Evolutionary conservation across 2,797 vertebrate genomes (phyloP), one percentile per base, ranked within the genome.

Genomic region (Erethizon dorsatum): DNA sequence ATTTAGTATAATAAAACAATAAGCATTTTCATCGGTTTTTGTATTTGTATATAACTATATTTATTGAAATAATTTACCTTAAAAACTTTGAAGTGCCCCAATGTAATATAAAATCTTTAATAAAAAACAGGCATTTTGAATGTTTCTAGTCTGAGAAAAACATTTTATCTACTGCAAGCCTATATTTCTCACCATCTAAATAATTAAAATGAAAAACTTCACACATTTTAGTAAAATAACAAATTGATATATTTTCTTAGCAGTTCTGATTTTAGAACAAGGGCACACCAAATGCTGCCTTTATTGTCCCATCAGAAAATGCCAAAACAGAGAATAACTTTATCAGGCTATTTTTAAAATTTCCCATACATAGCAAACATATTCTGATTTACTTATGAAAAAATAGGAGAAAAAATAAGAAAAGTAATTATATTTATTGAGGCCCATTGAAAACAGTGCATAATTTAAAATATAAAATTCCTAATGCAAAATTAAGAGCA

Each of bases 121-220:
- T 98, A 98, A 99, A 98, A 99, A 98, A 96, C 97, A 98, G 98
- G 92, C 91, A 97, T 93, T 97, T 90, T 83, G 12, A 95, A 97
- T 92, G 85, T 90, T 80, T 95, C 95, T 97, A 97, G 96, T 98
- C 97, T 97, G 98, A 98, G 98, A 98, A 99, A 98, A 99, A 98
- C 87, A 95, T 95, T 98, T 98, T 98, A 92, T 98, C 98, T 98
- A 99, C 98, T 97, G 98, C 97, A 99, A 99, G 99, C 97, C 96
- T 94, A 98, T 94, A 98, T 97, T 98, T 98, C 98, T 98, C 96
- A 98, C 90, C 97, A 98, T 97, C 98, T 98, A 99, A 99, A 99
- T 97, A 99, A 99, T 97, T 97, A 98, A 99, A 98, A 98, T 98
- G 98, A 98, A 98, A 98, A 99, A 96, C 97, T 98, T 98, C 98